Evolutionary conservation across 2,888 invertebrate species (phyloP).

Genomic region (Cheilosia urbana): DNA sequence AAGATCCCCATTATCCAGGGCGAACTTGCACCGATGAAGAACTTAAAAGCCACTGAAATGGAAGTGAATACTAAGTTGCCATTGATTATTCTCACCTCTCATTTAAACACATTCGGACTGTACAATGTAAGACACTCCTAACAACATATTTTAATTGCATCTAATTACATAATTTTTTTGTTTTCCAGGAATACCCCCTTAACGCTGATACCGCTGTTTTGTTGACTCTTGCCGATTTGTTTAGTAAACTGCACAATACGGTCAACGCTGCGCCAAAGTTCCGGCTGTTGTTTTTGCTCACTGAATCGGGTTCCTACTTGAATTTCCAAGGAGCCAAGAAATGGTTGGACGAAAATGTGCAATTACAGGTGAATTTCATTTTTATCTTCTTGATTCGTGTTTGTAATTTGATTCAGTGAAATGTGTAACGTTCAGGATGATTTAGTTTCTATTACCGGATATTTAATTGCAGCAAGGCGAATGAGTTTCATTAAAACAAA

Average conservation of each 20-base stretch:
- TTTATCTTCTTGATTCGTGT: not conserved
- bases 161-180: not conserved
- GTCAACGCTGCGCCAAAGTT: constrained; percentile 89
- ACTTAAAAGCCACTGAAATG: constrained; percentile 78
- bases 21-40: constrained; percentile 86
- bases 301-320: constrained; percentile 94
- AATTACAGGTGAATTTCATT: constrained; percentile 86
- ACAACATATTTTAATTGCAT: too few species aligned
- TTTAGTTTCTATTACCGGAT: constrained; percentile 77
- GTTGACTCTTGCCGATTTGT: constrained; percentile 93
- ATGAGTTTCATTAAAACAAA: constrained; percentile 68
- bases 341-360: constrained; percentile 91
- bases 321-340: constrained; percentile 98
- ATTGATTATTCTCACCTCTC: constrained; percentile 95
- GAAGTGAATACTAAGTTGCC: constrained; percentile 87
- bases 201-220: constrained; percentile 95
- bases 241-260: constrained; percentile 93
- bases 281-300: constrained; percentile 93
- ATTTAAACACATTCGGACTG: constrained; percentile 95
- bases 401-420: constrained; percentile 24
- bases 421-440: constrained; percentile 69
- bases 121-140: constrained; percentile 91
- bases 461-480: constrained; percentile 76
- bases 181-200: constrained; percentile 89
- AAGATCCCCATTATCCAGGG: constrained; percentile 95